phyloP scores from a whole-genome alignment of 2,797 vertebrate species.

The Galagoides demidoff region DNA sequence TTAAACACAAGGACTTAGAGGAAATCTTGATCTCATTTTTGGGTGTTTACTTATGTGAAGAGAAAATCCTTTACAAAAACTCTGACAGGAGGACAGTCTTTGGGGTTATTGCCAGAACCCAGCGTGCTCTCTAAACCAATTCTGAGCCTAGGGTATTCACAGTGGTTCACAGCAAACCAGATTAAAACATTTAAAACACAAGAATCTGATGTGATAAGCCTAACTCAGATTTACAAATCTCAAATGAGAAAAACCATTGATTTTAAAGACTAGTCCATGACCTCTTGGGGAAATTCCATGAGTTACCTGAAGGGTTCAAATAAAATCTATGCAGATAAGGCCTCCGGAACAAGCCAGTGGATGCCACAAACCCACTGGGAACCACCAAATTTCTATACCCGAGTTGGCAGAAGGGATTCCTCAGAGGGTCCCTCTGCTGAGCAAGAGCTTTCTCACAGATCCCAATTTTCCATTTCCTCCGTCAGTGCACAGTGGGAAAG shows the following conservation, averaged over 20 bases:
- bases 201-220: background rate
- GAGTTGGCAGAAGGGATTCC: background rate
- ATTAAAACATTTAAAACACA: background rate
- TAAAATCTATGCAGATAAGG: background rate
- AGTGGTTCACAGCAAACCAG: background rate
- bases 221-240: background rate
- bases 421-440: background rate
- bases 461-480: background rate
- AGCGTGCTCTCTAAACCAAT: background rate
- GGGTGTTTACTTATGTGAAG: background rate
- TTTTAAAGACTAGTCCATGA: background rate
- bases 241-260: background rate
- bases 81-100: background rate
- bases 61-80: background rate
- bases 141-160: background rate
- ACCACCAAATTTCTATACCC: background rate
- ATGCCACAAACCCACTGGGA: background rate
- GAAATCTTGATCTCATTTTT: slow-evolving; percentile 15
- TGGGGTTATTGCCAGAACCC: background rate
- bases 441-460: slow-evolving; percentile 5
- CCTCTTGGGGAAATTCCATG: background rate
- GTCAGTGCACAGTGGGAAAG: background rate
- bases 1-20: background rate
- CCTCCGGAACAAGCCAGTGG: background rate
- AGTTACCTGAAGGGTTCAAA: background rate